Base-by-base conservation (phyloP, 1,140 invertebrate species). In the Nautilus pompilius region DNA sequence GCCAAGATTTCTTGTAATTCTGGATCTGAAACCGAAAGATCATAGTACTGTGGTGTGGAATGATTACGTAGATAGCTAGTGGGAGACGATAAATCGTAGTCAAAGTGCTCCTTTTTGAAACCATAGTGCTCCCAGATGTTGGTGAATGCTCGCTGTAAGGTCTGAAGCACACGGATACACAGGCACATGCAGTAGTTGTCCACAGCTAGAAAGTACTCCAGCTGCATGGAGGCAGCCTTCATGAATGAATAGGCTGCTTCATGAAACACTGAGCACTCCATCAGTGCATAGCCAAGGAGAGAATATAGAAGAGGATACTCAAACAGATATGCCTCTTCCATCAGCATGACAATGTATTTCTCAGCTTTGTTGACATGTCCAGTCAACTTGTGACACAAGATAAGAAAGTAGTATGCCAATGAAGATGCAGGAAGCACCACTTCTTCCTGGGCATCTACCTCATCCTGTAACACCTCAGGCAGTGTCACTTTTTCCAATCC, bases 181-280 rank as follows among this genome's bases (percentile, higher is more conserved):
- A 78, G 61, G 71, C 77, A 79, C 26, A 75, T 66, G 62, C 72
- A 74, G 53, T 74, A 78, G 60, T 79, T 79, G 63, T 79, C 75
- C 26, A 73, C 55, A 13, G 77, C 77, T 2, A 79, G 64, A 36
- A 71, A 68, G 58, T 78, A 79, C 20, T 78, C 76, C 41, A 69
- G 68, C 46, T 80, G 74, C 49, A 75, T 63, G 10, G 58, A 61
- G 45, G 67, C 62, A 13, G 78, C 78, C 22, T 66, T 71, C n/a
- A 48, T 36, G 59, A 78, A 80, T 55, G 72, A 69, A 29, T 63
- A 60, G 2, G 76, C 73, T 2, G 78, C 78, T 34, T 80, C 78
- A 17, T 71, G 65, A 59, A 74, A 79, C 51, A 79, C 59, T 4
- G 63, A 67, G 49, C 79, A 45, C 59, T 80, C 78, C 77, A 80